phyloP scores from a whole-genome alignment of 2,888 invertebrate genomes.

The Megaustenia siamemsis region DNA sequence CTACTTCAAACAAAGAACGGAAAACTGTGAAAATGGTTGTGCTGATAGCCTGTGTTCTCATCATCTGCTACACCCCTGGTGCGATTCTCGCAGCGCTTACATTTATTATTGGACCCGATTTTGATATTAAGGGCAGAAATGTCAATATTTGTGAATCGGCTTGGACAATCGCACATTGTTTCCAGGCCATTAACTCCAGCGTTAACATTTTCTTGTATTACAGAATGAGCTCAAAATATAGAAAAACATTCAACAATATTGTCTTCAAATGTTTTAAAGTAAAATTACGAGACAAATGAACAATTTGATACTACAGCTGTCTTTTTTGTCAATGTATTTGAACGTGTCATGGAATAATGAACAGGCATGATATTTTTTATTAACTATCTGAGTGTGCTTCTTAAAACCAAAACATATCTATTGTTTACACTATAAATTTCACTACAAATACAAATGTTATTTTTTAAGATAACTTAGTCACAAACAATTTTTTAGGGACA shows the following conservation, averaged over 20 bases:
- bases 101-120: not conserved
- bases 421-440: no score
- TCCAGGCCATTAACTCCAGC: not conserved
- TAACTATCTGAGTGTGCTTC: no score
- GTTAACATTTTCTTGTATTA: not conserved
- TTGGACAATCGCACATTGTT: not conserved
- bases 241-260: not conserved
- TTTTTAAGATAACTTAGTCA: no score
- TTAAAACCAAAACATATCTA: no score
- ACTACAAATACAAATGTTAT: no score
- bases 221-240: not conserved
- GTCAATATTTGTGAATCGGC: not conserved
- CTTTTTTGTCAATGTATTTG: no score
- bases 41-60: not conserved
- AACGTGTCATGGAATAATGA: no score
- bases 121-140: not conserved
- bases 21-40: slow-evolving; percentile 35
- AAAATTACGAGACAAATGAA: no score
- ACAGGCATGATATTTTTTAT: no score
- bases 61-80: slow-evolving; percentile 3
- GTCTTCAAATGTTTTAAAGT: no score
- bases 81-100: not conserved
- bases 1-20: not conserved
- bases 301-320: no score
- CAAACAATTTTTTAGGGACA: no score